Evolutionary conservation across 2,888 invertebrate species (phyloP).

Genomic region (Dynastes maya): DNA sequence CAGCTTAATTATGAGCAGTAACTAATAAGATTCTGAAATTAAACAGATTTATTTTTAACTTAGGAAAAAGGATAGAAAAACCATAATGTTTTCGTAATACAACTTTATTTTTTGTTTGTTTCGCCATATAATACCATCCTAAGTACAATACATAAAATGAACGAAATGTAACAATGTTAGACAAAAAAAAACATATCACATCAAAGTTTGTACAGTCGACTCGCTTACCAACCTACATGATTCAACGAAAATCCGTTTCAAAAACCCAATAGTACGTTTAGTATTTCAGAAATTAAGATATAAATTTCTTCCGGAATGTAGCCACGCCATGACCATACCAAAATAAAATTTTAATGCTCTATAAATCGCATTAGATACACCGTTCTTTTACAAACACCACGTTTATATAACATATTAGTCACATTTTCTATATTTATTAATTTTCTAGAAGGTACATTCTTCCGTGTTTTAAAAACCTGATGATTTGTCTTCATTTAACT

Average conservation of each 20-base stretch:
- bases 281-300: neutral
- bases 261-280: neutral
- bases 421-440: too few species aligned
- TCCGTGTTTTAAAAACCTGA: too few species aligned
- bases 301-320: conserved; percentile 3
- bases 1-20: too few species aligned
- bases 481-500: too few species aligned
- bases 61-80: neutral
- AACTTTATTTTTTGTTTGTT: neutral
- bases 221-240: neutral
- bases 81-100: neutral
- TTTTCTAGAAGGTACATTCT: too few species aligned
- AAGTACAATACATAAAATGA: conserved; percentile 27
- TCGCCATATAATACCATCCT: conserved; percentile 1
- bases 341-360: neutral
- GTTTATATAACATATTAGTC: too few species aligned
- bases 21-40: too few species aligned
- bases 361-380: too few species aligned
- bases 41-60: too few species aligned
- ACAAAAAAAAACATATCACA: conserved; percentile 36
- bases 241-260: conserved; percentile 15
- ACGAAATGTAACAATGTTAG: conserved; percentile 15
- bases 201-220: conserved; percentile 34
- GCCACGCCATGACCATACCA: neutral
- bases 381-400: too few species aligned